These are phyloP conservation scores for Bombus sylvicola DNA, from an alignment of 1,140 invertebrate species.

Conservation along the genomic window DNA sequence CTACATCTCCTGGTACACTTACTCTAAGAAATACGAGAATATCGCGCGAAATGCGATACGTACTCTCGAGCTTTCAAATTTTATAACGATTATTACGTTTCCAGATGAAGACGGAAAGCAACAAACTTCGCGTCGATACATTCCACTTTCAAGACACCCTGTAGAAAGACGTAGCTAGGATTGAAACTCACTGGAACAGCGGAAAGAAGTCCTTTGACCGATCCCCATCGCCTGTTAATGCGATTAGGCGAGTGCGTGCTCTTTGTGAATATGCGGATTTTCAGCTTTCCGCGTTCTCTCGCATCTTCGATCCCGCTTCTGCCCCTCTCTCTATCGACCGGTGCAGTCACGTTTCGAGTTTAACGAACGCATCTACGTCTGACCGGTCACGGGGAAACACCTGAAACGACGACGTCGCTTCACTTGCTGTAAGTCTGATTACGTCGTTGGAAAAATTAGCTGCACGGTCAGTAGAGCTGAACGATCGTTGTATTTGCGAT, in stretches of 20 bases:
- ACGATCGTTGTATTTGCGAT: conserved; percentile 7
- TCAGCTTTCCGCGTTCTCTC: conserved; percentile 45
- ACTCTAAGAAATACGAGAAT: no score
- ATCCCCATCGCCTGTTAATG: conserved; percentile 62
- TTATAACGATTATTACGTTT: neutral
- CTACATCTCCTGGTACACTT: neutral
- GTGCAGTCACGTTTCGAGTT: neutral
- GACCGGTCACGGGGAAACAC: conserved; percentile 3
- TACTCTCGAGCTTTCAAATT: neutral
- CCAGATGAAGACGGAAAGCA: neutral
- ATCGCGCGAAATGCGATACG: no score
- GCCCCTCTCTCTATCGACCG: neutral
- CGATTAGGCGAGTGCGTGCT: conserved; percentile 65
- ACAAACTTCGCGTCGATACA: no score
- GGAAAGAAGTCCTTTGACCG: conserved; percentile 52
- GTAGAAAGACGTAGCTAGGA: neutral
- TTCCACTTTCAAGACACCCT: neutral
- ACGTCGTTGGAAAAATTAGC: neutral
- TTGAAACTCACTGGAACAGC: neutral
- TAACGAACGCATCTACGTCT: conserved; percentile 21
- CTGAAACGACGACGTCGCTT: conserved; percentile 15
- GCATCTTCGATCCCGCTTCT: neutral
- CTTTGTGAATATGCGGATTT: conserved; percentile 63
- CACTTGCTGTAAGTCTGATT: conserved; percentile 1
- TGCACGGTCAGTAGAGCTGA: no score